These are phyloP conservation scores for Drosophila rhopaloa DNA, from an alignment of 1,140 invertebrate genomes.

Conservation along the genomic window DNA sequence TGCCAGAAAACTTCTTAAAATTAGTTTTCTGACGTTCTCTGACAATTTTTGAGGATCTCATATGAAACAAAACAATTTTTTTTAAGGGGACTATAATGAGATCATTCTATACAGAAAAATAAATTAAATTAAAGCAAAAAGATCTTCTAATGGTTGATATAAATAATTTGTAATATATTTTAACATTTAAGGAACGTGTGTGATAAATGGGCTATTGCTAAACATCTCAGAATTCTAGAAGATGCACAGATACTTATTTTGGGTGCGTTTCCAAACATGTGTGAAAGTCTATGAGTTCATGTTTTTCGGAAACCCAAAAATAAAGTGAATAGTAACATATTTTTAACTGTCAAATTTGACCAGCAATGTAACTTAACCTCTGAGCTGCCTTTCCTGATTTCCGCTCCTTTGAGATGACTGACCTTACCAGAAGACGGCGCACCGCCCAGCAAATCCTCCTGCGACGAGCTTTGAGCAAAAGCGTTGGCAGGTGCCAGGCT, in stretches of 20 bases:
- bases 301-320: too few species aligned
- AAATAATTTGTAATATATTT: too few species aligned
- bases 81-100: too few species aligned
- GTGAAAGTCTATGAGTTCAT: too few species aligned
- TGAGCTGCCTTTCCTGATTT: conserved; percentile 6
- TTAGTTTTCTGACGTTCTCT: neutral
- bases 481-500: neutral
- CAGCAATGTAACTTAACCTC: conserved; percentile 28
- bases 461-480: conserved; percentile 15
- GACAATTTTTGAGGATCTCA: conserved; percentile 10
- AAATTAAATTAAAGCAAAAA: too few species aligned
- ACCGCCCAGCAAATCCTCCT: conserved; percentile 30
- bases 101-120: too few species aligned
- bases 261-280: too few species aligned
- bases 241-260: too few species aligned
- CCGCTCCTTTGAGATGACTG: conserved; percentile 34
- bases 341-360: conserved; percentile 11
- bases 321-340: neutral
- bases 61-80: neutral
- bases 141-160: too few species aligned
- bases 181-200: too few species aligned
- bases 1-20: neutral
- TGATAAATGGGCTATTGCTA: too few species aligned
- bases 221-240: too few species aligned
- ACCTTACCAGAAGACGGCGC: conserved; percentile 20